Conservation (phyloP, 2,113 vertebrate species). For the Pipra filicauda region DNA sequence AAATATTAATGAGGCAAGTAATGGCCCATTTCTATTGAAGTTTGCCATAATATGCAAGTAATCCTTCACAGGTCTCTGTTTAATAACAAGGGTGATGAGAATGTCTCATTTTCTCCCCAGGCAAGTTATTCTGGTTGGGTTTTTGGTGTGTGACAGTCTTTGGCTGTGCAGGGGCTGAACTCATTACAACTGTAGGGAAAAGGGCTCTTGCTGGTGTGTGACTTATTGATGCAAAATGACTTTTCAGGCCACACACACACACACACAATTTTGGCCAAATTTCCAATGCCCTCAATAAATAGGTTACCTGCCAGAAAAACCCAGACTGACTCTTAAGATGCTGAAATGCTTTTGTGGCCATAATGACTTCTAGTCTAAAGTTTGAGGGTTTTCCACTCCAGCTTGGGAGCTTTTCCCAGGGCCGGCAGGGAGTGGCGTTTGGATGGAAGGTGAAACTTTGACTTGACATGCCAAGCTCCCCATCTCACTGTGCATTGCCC, state of each 20-base stretch:
- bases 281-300: background rate
- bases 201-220: background rate
- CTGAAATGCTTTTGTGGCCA: background rate
- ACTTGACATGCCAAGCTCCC: fast-evolving
- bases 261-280: background rate
- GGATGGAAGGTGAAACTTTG: background rate
- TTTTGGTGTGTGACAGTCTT: background rate
- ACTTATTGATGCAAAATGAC: background rate
- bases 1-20: conserved; percentile 46
- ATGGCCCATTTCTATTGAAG: conserved; percentile 26
- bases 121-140: background rate
- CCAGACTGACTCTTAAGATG: background rate
- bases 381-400: background rate
- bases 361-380: background rate
- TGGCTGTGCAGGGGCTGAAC: background rate
- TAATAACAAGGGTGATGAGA: background rate
- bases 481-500: background rate
- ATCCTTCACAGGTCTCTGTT: conserved; percentile 1
- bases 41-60: background rate
- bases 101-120: background rate
- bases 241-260: background rate
- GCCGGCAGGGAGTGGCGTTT: background rate
- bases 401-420: background rate
- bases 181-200: background rate
- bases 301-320: background rate